Conservation (phyloP, 2,888 invertebrate genomes). For the Creontiades dilutus region DNA sequence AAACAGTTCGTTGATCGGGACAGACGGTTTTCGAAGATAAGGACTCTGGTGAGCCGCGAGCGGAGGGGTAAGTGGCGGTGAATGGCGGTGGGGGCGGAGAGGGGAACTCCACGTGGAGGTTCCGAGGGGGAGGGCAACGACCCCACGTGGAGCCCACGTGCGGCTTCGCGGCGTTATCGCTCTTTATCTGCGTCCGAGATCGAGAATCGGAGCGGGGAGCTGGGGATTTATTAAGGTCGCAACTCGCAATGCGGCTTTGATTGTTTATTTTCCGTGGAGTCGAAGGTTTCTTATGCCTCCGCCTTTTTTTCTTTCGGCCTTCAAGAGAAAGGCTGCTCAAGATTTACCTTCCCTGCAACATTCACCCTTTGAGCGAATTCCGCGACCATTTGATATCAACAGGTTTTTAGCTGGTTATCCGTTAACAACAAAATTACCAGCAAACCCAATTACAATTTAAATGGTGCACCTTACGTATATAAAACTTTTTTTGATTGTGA, state of each 20-base stretch:
- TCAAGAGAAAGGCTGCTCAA: too few species aligned
- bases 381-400: too few species aligned
- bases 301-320: background rate
- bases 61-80: background rate
- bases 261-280: background rate
- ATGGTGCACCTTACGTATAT: too few species aligned
- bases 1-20: slow-evolving; percentile 56
- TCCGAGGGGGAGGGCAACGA: slow-evolving; percentile 64
- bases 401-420: too few species aligned
- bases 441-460: too few species aligned
- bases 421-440: too few species aligned
- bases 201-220: background rate
- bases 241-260: background rate
- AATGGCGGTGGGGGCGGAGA: background rate
- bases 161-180: slow-evolving; percentile 60
- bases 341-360: too few species aligned
- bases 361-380: too few species aligned
- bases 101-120: slow-evolving; percentile 55
- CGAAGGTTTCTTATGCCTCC: background rate
- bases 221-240: background rate
- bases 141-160: slow-evolving; percentile 71
- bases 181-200: slow-evolving; percentile 41
- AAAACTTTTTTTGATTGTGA: too few species aligned
- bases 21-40: slow-evolving; percentile 63
- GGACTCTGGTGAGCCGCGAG: background rate